A percentile compares a stretch with the other conserved stretches of the same genome.
Evolutionary conservation across 2,113 vertebrate genomes (phyloP).

Genomic region (Oncorhynchus masou): DNA sequence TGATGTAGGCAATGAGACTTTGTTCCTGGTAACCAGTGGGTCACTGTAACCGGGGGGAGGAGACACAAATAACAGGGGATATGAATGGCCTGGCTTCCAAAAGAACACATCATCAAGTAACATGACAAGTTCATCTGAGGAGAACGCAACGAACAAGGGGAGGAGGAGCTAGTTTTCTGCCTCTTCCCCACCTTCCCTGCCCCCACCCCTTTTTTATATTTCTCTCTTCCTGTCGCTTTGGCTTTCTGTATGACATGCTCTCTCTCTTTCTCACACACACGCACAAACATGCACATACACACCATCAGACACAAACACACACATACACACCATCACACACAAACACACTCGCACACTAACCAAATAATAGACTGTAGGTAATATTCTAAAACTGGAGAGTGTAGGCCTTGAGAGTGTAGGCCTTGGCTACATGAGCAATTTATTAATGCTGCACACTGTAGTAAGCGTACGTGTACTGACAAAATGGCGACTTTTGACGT

Average conservation of each 20-base stretch:
- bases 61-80: constrained; percentile 69
- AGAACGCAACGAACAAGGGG: constrained; percentile 48
- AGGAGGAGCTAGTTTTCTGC: constrained; percentile 63
- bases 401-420: not conserved
- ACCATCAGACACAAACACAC: not conserved
- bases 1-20: constrained; percentile 66
- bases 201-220: constrained; percentile 25
- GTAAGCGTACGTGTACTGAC: too few relatives aligned
- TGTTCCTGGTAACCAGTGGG: constrained; percentile 64
- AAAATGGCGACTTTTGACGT: not conserved
- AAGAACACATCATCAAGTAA: constrained; percentile 66
- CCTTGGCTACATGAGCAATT: not conserved
- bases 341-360: constrained; percentile 8
- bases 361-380: too few relatives aligned
- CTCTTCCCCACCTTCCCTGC: constrained; percentile 29
- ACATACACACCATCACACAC: too few relatives aligned
- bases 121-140: constrained; percentile 75
- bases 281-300: constrained; percentile 8
- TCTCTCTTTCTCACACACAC: not conserved
- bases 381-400: not conserved
- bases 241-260: constrained; percentile 37
- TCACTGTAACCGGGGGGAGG: constrained; percentile 51
- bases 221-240: constrained; percentile 8
- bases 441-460: not conserved
- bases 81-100: constrained; percentile 56